Evolutionary conservation across 2,113 vertebrate species (phyloP).

Genomic region (Cygnus atratus): DNA sequence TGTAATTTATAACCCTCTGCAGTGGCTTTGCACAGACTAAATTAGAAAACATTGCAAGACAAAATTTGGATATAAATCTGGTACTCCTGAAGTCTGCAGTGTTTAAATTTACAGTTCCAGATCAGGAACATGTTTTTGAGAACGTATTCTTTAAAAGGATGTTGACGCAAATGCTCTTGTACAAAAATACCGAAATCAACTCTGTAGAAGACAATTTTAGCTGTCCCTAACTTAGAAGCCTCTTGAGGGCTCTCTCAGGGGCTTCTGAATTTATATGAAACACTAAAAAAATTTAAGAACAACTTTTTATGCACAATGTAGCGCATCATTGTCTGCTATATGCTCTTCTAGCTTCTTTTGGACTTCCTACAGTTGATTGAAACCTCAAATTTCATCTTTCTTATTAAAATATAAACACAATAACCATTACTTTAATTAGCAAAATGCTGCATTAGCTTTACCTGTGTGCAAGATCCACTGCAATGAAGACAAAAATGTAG

Average conservation of each 20-base stretch:
- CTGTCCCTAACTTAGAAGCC: not conserved
- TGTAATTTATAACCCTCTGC: not conserved
- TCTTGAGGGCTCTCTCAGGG: not conserved
- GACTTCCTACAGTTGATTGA: not conserved
- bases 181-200: not conserved
- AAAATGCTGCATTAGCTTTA: slow-evolving; percentile 60
- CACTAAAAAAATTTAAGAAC: not conserved
- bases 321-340: not conserved
- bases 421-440: not conserved
- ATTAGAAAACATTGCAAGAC: not conserved
- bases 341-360: not conserved
- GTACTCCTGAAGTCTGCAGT: not conserved
- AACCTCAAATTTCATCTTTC: not conserved
- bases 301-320: not conserved
- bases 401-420: not conserved
- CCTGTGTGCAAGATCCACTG: slow-evolving; percentile 92
- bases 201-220: not conserved
- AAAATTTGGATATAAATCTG: not conserved
- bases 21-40: not conserved
- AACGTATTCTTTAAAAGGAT: not conserved
- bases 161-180: not conserved
- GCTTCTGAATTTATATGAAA: not conserved
- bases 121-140: not conserved
- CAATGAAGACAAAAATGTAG: slow-evolving; percentile 92
- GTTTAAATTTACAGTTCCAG: not conserved